These are phyloP conservation scores for Indicator indicator DNA, from an alignment of 2,113 vertebrate species.

Conservation along the genomic window DNA sequence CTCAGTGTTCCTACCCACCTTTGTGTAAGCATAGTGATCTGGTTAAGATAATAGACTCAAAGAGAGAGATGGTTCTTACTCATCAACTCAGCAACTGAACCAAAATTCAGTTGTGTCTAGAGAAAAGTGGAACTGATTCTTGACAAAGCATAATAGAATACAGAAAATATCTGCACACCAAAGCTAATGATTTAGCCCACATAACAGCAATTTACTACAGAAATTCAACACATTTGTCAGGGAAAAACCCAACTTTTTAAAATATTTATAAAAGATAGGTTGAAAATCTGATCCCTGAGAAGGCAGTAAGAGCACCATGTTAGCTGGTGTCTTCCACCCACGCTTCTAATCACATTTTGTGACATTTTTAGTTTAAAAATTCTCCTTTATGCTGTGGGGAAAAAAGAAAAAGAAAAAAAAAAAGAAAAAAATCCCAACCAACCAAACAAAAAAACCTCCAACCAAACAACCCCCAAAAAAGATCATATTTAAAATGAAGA, in stretches of 20 bases:
- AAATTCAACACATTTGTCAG: background rate
- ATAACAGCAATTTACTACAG: background rate
- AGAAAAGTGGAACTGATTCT: background rate
- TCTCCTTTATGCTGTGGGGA: background rate
- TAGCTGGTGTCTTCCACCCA: background rate
- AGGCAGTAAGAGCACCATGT: background rate
- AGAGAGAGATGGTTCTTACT: background rate
- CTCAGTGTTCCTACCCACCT: background rate
- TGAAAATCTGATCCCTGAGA: background rate
- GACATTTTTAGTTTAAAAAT: conserved; percentile 30
- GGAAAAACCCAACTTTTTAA: accelerated
- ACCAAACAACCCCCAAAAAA: too few species aligned
- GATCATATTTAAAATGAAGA: background rate
- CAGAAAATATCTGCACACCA: background rate
- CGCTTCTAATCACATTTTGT: background rate
- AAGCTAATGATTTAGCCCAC: background rate
- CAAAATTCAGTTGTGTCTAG: background rate
- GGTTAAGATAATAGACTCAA: background rate
- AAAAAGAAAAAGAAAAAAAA: background rate
- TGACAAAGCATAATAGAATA: background rate
- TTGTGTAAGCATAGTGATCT: background rate
- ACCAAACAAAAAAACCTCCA: too few species aligned
- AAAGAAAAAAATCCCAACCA: too few species aligned
- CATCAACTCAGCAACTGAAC: background rate
- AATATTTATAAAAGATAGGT: background rate